Base-by-base conservation (phyloP, 2,888 invertebrate genomes). In the Molorchus minor region DNA sequence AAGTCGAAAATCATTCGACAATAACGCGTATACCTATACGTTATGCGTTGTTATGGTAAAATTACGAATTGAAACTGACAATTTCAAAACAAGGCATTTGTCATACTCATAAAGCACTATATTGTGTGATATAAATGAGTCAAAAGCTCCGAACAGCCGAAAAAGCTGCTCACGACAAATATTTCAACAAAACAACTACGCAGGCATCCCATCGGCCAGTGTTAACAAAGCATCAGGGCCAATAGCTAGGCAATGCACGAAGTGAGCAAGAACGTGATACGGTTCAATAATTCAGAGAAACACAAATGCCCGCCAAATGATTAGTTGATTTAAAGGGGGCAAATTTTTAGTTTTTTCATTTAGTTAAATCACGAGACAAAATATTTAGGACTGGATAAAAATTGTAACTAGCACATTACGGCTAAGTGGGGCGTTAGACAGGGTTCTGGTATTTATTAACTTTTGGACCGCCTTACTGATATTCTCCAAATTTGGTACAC, bases 201-300 rank as follows among this genome's bases (percentile, higher is more conserved):
- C 8, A 33, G 33, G 33, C 33, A n/a, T n/a, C 19, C 10, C 33
- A n/a, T n/a, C 19, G 12, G 10, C 10, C 5, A 15, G 38, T 25
- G 16, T 15, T 19, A 38, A 36, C 49, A 36, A 10, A 38, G 25
- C 49, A 25, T n/a, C n/a, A n/a, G 5, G 25, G 13, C 21, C n/a
- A 25, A 35, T 49, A 43, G 29, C 47, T 56, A 56, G 49, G 35
- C 56, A 43, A 49, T 49, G 47, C 49, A 49, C 49, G 56, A 33
- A 41, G 43, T 33, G 49, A 56, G 43, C 43, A 56, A 56, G 49
- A 56, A 56, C 56, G 56, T 56, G 56, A 56, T 56, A 30, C 21
- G 56, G 56, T 56, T 56, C 47, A 56, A 40, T 40, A 41, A 47
- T 20, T 40, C 45, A 16, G 40, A 16, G 19, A 33, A 46, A 56